Conservation (phyloP, 2,888 invertebrate genomes). For the Sesamia inferens region DNA sequence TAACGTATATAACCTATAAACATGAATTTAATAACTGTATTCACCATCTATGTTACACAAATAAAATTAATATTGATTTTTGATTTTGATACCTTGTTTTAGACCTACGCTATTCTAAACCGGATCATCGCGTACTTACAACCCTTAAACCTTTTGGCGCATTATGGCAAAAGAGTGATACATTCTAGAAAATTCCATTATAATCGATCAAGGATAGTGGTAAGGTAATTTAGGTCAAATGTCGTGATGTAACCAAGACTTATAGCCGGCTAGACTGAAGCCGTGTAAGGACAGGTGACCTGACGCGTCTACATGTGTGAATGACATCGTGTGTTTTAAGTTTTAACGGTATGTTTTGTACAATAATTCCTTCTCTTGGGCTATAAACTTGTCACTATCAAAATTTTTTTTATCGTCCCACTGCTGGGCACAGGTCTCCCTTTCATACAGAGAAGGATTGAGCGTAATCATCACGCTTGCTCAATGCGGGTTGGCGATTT, state of each 20-base stretch:
- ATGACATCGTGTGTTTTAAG: constrained; percentile 45
- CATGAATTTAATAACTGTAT: too few relatives aligned
- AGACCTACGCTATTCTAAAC: constrained; percentile 3
- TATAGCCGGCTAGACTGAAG: constrained; percentile 62
- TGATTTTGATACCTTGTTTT: background rate
- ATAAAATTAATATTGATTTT: too few relatives aligned
- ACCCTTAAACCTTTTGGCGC: constrained; percentile 18
- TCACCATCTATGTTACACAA: too few relatives aligned
- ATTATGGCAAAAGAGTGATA: constrained; percentile 45
- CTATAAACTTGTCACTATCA: too few relatives aligned
- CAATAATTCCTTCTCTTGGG: too few relatives aligned
- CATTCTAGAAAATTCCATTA: constrained; percentile 45
- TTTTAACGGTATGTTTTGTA: constrained; percentile 17
- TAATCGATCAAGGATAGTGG: constrained; percentile 51
- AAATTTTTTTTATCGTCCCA: too few relatives aligned
- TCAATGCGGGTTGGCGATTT: too few relatives aligned
- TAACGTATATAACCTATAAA: too few relatives aligned
- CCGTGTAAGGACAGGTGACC: constrained; percentile 52
- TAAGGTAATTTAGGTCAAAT: constrained; percentile 63
- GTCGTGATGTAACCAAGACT: constrained; percentile 57
- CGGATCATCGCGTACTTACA: constrained; percentile 6
- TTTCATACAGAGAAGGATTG: too few relatives aligned
- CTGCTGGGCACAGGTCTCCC: too few relatives aligned
- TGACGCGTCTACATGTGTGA: constrained; percentile 47
- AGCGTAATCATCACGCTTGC: too few relatives aligned